phyloP scores from a whole-genome alignment of 2,797 vertebrate genomes.

The Pseudomugil tenellus region DNA sequence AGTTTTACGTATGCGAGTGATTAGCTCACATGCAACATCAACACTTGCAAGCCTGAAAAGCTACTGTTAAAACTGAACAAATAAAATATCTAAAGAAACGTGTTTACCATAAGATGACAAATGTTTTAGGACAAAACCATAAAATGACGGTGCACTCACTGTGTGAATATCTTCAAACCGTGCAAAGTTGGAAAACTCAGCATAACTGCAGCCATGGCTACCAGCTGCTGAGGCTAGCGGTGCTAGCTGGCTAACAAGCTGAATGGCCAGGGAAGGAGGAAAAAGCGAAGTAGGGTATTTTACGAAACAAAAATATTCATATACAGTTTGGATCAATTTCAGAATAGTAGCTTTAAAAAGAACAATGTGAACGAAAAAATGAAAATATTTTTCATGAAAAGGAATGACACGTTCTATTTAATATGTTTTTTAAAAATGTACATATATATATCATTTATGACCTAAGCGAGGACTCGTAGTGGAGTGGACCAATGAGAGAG shows the following conservation, averaged over 20 bases:
- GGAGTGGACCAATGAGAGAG: conserved; percentile 58
- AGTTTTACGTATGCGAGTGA: background rate
- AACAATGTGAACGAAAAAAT: background rate
- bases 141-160: conserved; percentile 69
- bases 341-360: rapidly evolving
- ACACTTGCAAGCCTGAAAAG: background rate
- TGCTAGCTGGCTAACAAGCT: conserved; percentile 13
- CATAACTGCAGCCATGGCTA: conserved; percentile 79
- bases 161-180: conserved; percentile 70
- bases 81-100: background rate
- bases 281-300: conserved; percentile 39
- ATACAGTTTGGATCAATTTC: rapidly evolving
- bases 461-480: conserved; percentile 56
- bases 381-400: background rate
- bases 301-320: background rate
- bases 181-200: conserved; percentile 71
- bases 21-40: background rate
- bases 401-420: rapidly evolving
- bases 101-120: background rate
- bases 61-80: background rate
- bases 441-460: conserved; percentile 12
- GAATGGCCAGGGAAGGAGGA: background rate
- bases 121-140: rapidly evolving
- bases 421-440: background rate
- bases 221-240: conserved; percentile 45